Evolutionary conservation across 2,888 invertebrate genomes (phyloP), one percentile per base, ranked within the genome.

Genomic region (Cataglyphis livida): DNA sequence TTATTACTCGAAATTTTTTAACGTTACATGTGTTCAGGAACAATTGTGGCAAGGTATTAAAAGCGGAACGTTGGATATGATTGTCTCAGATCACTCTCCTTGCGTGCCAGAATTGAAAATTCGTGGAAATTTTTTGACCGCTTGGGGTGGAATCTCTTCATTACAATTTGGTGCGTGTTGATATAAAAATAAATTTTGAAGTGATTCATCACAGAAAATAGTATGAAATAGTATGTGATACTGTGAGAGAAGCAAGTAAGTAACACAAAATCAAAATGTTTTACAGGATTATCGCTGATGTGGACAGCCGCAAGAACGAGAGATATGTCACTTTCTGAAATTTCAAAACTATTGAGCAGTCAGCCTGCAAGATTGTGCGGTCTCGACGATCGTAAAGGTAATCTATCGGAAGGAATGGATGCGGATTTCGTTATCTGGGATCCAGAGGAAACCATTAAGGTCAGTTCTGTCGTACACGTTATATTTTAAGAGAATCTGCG

Each of bases 91-190:
- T 82, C 93, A 93, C 76, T 93, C 93, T 25, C 93, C 92, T 0
- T 87, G 94, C 90, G 85, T 92, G 0, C 91, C 91, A 18, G 89
- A 93, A 25, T 84, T 94, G 3, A 92, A 92, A 73, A 94, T 91
- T 28, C 95, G 95, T 66, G 96, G 96, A 41, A 95, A 97, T 90
- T 97, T 97, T 91, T 91, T 97, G 83, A 95, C 96, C 88, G 97
- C 97, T 41, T 97, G 97, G 97, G 97, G 97, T 44, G 97, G 97
- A 66, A 96, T 97, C 84, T 96, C 97, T 0, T 97, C 97, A 0
- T 94, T 97, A 35, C 97, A 97, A 92, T 96, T 97, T 92, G 96
- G 97, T 96, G 94, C 9, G 62, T 25, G 21, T 73, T 59, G 59
- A 28, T 18, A 7, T 35, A 6, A 73, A 62, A 64, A 74, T n/a